Percentiles rank a stretch among this genome's conserved stretches.
Evolutionary conservation across 2,888 invertebrate genomes (phyloP).

Genomic region (Epiblema foenella): DNA sequence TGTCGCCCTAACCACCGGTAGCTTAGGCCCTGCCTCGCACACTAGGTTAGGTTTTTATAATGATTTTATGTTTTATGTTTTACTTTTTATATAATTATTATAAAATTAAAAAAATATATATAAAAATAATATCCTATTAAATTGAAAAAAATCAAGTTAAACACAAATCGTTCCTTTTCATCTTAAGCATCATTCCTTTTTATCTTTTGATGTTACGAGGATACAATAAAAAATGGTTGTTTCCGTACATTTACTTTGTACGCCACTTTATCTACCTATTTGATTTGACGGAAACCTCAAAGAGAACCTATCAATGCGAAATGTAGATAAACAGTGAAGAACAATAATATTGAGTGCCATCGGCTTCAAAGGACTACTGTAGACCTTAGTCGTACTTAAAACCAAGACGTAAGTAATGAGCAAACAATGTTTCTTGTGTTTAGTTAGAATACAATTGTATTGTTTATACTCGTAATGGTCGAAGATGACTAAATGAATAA

Average conservation of each 20-base stretch:
- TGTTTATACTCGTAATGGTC: not conserved
- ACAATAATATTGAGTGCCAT: slow-evolving; percentile 71
- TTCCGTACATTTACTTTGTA: not conserved
- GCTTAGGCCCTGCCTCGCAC: no score
- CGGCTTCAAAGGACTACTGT: slow-evolving; percentile 63
- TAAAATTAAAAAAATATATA: no score
- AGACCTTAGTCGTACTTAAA: slow-evolving; percentile 53
- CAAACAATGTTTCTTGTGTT: not conserved
- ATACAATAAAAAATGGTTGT: not conserved
- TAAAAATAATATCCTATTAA: no score
- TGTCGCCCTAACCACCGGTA: no score
- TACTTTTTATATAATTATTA: no score
- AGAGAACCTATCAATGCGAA: slow-evolving; percentile 41
- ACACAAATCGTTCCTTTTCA: not conserved
- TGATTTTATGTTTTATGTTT: no score
- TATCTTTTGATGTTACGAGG: not conserved
- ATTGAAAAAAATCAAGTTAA: no score
- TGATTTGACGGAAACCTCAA: slow-evolving; percentile 10
- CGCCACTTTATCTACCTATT: slow-evolving; percentile 6
- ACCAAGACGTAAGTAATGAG: slow-evolving; percentile 44
- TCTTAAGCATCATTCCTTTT: not conserved
- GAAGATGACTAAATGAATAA: not conserved
- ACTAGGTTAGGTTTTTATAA: no score
- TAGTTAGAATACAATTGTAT: not conserved
- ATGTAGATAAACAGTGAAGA: slow-evolving; percentile 60